These are phyloP conservation scores for Pseudomyrmex concolor DNA, from an alignment of 1,140 invertebrate species.

Conservation along the genomic window DNA sequence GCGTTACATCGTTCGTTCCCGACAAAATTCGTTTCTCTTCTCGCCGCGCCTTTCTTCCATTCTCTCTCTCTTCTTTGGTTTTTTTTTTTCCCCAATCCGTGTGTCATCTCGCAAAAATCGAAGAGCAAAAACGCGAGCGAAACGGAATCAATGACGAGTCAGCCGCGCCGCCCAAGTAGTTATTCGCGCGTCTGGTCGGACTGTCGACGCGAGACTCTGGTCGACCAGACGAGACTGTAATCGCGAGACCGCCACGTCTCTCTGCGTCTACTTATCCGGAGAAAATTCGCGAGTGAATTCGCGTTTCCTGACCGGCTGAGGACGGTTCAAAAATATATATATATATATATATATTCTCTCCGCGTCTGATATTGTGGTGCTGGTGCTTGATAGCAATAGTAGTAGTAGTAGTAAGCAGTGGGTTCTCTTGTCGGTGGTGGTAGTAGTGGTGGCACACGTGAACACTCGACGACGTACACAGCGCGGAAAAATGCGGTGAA, in stretches of 20 bases:
- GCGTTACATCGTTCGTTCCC: constrained; percentile 11
- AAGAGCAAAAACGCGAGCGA: neutral
- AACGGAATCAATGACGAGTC: constrained; percentile 43
- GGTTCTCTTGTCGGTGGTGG: constrained; percentile 27
- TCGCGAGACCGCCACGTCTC: neutral
- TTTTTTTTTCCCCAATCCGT: neutral
- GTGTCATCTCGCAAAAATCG: neutral
- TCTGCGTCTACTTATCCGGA: constrained; percentile 18
- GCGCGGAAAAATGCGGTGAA: constrained; percentile 67
- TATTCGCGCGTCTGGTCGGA: constrained; percentile 28
- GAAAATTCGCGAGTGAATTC: constrained; percentile 31
- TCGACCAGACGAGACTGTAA: constrained; percentile 26
- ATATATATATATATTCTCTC: constrained; percentile 10
- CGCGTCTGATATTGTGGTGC: constrained; percentile 55
- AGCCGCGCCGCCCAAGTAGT: constrained; percentile 25
- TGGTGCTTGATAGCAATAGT: constrained; percentile 58
- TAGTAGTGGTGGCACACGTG: constrained; percentile 57
- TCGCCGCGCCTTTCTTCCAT: constrained; percentile 2
- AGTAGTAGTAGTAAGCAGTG: constrained; percentile 37
- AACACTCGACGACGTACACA: constrained; percentile 55
- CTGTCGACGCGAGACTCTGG: constrained; percentile 21
- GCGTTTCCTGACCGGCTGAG: neutral
- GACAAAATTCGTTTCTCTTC: constrained; percentile 40
- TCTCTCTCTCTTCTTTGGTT: too few relatives aligned
- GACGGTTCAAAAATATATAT: neutral